Conservation (phyloP, 2,113 vertebrate genomes). For the Dolichotis patagonum region DNA sequence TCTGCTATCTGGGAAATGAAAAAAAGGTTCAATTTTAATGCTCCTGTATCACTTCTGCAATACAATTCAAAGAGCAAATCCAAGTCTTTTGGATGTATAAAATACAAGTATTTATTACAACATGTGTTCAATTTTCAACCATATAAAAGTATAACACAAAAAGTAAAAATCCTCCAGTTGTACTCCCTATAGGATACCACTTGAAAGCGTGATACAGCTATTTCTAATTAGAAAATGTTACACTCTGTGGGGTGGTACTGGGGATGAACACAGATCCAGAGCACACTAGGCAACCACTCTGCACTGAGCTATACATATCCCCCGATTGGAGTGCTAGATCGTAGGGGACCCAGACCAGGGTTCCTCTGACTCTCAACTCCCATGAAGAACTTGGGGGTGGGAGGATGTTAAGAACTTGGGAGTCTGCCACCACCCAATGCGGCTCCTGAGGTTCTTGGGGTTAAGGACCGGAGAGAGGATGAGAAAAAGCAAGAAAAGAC, state of each 20-base stretch:
- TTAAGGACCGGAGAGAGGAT: too few relatives aligned
- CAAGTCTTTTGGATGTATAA: slow-evolving; percentile 27
- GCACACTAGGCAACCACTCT: not conserved
- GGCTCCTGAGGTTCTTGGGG: too few relatives aligned
- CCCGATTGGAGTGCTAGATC: not conserved
- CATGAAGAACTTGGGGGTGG: not conserved
- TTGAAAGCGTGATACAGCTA: not conserved
- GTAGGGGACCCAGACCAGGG: not conserved
- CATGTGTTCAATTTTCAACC: not conserved
- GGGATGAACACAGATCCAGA: not conserved
- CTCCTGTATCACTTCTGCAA: not conserved
- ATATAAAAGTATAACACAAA: not conserved
- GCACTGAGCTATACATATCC: not conserved
- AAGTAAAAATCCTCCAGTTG: not conserved
- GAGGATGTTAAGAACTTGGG: not conserved
- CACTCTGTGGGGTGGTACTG: not conserved
- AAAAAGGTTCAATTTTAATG: not conserved
- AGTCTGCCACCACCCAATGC: not conserved
- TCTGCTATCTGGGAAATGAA: slow-evolving; percentile 89
- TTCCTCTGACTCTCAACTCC: not conserved
- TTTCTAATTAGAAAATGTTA: slow-evolving; percentile 5
- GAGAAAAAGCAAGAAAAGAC: too few relatives aligned
- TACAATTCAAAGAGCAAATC: slow-evolving; percentile 38
- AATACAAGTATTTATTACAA: not conserved
- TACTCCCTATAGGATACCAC: not conserved